Evolutionary conservation across 2,113 vertebrate genomes (phyloP).

Genomic region (Montifringilla adamsi): DNA sequence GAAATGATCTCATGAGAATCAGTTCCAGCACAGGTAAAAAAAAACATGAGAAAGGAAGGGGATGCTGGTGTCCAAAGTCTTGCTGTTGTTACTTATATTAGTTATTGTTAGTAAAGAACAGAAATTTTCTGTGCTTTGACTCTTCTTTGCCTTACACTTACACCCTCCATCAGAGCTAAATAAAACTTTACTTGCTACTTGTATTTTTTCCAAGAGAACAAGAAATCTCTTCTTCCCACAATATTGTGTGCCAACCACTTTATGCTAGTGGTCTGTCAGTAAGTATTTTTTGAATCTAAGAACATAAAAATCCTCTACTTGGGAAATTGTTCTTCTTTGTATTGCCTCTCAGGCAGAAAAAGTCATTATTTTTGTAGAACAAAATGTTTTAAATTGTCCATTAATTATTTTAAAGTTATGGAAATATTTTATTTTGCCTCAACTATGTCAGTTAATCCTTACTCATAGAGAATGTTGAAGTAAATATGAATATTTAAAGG

Average conservation of each 20-base stretch:
- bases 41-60: background rate
- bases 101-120: background rate
- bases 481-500: background rate
- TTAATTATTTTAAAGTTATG: background rate
- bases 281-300: background rate
- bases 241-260: background rate
- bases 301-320: background rate
- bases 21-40: background rate
- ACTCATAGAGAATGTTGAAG: background rate
- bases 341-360: background rate
- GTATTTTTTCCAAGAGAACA: background rate
- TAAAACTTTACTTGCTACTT: background rate
- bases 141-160: background rate
- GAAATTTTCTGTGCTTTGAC: background rate
- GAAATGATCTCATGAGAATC: background rate
- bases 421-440: background rate
- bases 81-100: background rate
- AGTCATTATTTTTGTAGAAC: background rate
- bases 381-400: rapidly evolving
- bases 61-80: background rate
- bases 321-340: background rate
- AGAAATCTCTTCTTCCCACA: background rate
- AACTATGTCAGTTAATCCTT: background rate
- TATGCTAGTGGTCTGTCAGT: rapidly evolving
- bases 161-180: background rate